Evolutionary conservation across 37 sponge, comb jelly and placozoan genomes (phyloP).

Genomic region (Beroe forskalii): DNA sequence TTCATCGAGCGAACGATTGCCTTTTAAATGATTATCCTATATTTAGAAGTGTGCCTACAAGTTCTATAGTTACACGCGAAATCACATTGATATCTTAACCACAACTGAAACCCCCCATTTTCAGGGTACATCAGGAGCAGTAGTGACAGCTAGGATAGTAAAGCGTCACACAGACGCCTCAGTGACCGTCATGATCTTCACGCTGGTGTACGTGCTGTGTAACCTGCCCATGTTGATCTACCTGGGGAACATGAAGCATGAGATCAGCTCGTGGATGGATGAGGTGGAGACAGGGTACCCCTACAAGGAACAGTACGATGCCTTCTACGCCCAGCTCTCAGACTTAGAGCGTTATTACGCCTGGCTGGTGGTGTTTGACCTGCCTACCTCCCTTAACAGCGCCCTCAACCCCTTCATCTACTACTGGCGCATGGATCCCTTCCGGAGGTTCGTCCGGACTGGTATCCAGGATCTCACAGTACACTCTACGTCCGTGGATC

Average conservation of each 20-base stretch:
- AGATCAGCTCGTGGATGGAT: neutral
- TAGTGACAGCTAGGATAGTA: neutral
- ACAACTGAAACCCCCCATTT: no score
- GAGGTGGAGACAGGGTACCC: neutral
- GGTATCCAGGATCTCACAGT: neutral
- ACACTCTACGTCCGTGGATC: neutral
- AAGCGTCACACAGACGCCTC: slow-evolving; percentile 4
- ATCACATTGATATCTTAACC: no score
- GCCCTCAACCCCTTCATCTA: slow-evolving; percentile 34
- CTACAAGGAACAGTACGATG: neutral
- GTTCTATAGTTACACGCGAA: no score
- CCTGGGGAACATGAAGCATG: neutral
- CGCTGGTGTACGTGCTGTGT: slow-evolving; percentile 10
- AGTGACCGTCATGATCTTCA: slow-evolving; percentile 18
- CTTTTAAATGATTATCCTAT: no score
- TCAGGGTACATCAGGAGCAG: neutral
- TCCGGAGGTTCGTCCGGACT: neutral
- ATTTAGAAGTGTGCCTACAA: no score
- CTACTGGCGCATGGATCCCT: slow-evolving; percentile 40
- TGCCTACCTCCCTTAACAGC: neutral
- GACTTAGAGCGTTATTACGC: slow-evolving; percentile 11
- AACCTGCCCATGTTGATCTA: slow-evolving; percentile 54
- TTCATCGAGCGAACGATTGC: no score
- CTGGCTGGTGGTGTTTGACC: slow-evolving; percentile 47
- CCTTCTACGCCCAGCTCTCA: neutral